phyloP scores from a whole-genome alignment of 1,140 invertebrate genomes.

The Nasonia giraulti region DNA sequence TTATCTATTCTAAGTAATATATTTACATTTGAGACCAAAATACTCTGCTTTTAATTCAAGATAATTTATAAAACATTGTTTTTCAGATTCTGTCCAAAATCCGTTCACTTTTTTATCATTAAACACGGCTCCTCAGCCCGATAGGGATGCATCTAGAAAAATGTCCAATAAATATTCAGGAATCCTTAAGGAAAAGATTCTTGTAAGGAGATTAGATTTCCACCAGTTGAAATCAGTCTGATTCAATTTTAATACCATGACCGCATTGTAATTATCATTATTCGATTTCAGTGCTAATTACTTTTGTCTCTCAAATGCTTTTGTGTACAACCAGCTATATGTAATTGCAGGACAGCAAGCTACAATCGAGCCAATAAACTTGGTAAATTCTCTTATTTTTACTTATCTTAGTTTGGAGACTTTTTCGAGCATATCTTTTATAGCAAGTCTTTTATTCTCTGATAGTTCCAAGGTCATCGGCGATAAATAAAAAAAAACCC shows the following conservation, averaged over 20 bases:
- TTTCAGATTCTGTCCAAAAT: conserved; percentile 36
- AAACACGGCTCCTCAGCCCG: conserved; percentile 47
- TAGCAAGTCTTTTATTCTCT: conserved; percentile 39
- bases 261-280: conserved; percentile 13
- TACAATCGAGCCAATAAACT: conserved; percentile 54
- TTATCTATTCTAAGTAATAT: conserved; percentile 47
- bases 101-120: conserved; percentile 26
- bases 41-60: conserved; percentile 43
- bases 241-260: not conserved
- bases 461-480: conserved; percentile 46
- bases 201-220: not conserved
- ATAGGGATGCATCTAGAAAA: conserved; percentile 52
- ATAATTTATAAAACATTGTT: not conserved
- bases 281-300: conserved; percentile 30
- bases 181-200: not conserved
- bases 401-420: not conserved
- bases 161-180: conserved; percentile 37
- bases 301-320: conserved; percentile 49
- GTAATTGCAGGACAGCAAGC: conserved; percentile 56
- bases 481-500: conserved; percentile 57
- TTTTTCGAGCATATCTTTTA: conserved; percentile 2
- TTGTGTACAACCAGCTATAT: conserved; percentile 53
- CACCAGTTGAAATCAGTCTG: not conserved
- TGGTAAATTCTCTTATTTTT: conserved; percentile 57
- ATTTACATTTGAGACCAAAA: conserved; percentile 50